Conservation (phyloP, 2,888 invertebrate species). For the Caenorhabditis sp. region DNA sequence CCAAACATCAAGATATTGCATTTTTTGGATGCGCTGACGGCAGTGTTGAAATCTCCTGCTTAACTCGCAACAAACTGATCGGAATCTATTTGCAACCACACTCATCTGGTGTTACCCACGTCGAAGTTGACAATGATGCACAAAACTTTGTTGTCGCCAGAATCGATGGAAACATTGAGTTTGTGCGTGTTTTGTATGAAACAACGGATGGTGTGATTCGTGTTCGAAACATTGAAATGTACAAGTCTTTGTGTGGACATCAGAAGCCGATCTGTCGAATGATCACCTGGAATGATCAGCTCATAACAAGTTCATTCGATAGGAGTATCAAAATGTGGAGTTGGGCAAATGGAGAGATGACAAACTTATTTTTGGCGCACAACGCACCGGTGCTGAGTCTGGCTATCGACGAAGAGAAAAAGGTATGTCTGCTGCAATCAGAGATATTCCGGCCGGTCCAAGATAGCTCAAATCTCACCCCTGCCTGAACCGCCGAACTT, state of each 20-base stretch:
- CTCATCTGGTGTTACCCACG: slow-evolving; percentile 38
- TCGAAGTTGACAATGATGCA: slow-evolving; percentile 18
- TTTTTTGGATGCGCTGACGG: slow-evolving; percentile 62
- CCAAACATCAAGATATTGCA: slow-evolving; percentile 33
- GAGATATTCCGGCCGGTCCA: too few relatives aligned
- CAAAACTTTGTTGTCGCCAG: slow-evolving; percentile 49
- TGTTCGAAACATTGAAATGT: slow-evolving; percentile 31
- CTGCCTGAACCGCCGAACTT: too few relatives aligned
- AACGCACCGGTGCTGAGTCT: slow-evolving; percentile 50
- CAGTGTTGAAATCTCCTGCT: slow-evolving; percentile 54
- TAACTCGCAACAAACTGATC: slow-evolving; percentile 46
- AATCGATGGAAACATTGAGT: slow-evolving; percentile 60
- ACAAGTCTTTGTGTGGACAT: slow-evolving; percentile 41
- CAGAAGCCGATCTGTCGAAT: slow-evolving; percentile 49
- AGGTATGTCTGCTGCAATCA: too few relatives aligned
- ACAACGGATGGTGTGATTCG: slow-evolving; percentile 10
- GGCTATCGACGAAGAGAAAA: not conserved
- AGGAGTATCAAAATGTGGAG: slow-evolving; percentile 53
- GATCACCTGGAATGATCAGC: slow-evolving; percentile 16
- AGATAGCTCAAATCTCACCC: too few relatives aligned
- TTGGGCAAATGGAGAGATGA: slow-evolving; percentile 34
- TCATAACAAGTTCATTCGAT: slow-evolving; percentile 37
- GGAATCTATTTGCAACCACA: slow-evolving; percentile 34
- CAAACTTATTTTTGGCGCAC: slow-evolving; percentile 57
- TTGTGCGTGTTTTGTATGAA: slow-evolving; percentile 44